Percentiles rank a stretch among this genome's conserved stretches.
These are phyloP conservation scores for Cheilosia urbana DNA, from an alignment of 2,888 invertebrate species.

Conservation along the genomic window DNA sequence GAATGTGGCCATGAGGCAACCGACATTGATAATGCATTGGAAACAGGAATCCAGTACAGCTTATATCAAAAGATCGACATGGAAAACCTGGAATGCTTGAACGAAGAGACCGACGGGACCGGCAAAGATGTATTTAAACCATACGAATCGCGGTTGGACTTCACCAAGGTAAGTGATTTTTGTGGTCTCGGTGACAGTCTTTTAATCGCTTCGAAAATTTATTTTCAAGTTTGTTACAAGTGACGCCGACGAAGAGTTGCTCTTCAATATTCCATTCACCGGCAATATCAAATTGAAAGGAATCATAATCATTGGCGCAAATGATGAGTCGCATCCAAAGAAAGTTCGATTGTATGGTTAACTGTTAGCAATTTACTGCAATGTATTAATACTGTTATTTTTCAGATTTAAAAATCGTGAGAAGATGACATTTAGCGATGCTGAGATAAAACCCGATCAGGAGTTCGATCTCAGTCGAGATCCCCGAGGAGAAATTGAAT, in stretches of 20 bases:
- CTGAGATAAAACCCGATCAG: slow-evolving; percentile 90
- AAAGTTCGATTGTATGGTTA: slow-evolving; percentile 93
- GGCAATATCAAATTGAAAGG: slow-evolving; percentile 98
- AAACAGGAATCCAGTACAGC: slow-evolving; percentile 85
- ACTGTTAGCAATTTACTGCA: not conserved
- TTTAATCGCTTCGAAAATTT: not conserved
- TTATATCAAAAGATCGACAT: slow-evolving; percentile 95
- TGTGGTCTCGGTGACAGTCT: not conserved
- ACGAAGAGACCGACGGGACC: slow-evolving; percentile 93
- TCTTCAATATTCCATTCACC: slow-evolving; percentile 98
- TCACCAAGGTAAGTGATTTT: slow-evolving; percentile 86
- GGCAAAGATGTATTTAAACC: slow-evolving; percentile 96
- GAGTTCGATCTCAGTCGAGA: slow-evolving; percentile 94
- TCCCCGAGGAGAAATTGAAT: slow-evolving; percentile 91
- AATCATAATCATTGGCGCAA: slow-evolving; percentile 95
- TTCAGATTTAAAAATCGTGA: slow-evolving; percentile 95
- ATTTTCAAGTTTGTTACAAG: slow-evolving; percentile 94
- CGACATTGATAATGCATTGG: slow-evolving; percentile 81
- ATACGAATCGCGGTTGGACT: slow-evolving; percentile 93
- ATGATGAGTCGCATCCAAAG: slow-evolving; percentile 93
- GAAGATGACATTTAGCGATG: slow-evolving; percentile 97
- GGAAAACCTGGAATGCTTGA: slow-evolving; percentile 94
- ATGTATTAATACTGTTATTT: slow-evolving; percentile 31
- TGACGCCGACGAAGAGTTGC: slow-evolving; percentile 97
- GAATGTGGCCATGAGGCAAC: slow-evolving; percentile 82